Base-by-base conservation (phyloP, 2,797 vertebrate genomes). In the Eupleurogrammus muticus region DNA sequence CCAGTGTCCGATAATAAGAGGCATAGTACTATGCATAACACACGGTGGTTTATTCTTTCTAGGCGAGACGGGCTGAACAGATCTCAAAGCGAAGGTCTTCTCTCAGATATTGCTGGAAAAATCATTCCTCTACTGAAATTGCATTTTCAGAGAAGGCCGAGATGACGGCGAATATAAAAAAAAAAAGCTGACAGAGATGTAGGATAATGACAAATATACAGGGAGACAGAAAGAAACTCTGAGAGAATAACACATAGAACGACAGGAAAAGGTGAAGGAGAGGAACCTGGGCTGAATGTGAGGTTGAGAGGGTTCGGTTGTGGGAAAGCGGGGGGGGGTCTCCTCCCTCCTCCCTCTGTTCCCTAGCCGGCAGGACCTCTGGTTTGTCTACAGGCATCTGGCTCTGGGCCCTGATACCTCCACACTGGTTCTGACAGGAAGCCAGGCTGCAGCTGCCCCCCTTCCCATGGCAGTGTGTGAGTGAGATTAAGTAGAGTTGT, bases 351-450 rank as follows among this genome's bases (percentile, higher is more conserved):
- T 38, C 46, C 50, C 64, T 40, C n/a, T 82, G 60, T 71, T 77
- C 38, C 32, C 51, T 63, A 78, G 80, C 88, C 85, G 80, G 70
- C 54, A 9, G 65, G 64, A 85, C 70, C 81, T 81, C 79, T 55
- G 78, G 66, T 84, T 86, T 83, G 85, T 92, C 86, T 90, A 72
- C 70, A 89, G 89, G 82, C 84, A 74, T 90, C 77, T 90, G 86
- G 84, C 82, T 72, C 48, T 17, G 47, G 66, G 81, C 75, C 77
- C 70, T 71, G 73, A 77, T 72, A 74, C 51, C 49, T 73, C 66
- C 75, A 73, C 72, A 64, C 35, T 66, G 73, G 47, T 58, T n/a
- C 56, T 81, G 77, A 85, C 81, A 90, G 73, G 72, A 70, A 62
- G 70, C 16, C 66, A 72, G 5, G 19, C 65, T 67, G 54, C 82